Conservation (phyloP, 1,140 invertebrate genomes). For the Armadillidium nasatum region DNA sequence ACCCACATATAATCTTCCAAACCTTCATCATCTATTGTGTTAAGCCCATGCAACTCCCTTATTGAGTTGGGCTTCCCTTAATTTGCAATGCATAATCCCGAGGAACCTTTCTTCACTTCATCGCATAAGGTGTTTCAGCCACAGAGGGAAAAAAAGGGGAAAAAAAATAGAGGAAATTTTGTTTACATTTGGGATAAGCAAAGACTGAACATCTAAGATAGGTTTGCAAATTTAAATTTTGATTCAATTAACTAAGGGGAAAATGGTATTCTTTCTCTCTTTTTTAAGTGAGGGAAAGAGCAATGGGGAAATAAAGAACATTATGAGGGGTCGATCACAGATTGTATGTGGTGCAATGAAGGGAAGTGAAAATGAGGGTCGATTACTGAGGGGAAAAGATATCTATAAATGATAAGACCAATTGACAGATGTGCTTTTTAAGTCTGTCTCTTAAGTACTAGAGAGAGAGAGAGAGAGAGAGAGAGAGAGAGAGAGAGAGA, state of each 20-base stretch:
- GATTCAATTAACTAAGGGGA: constrained; percentile 37
- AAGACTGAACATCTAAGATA: constrained; percentile 41
- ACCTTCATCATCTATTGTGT: too few species aligned
- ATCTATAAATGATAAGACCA: constrained; percentile 5
- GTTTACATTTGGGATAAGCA: constrained; percentile 38
- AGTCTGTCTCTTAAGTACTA: too few species aligned
- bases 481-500: too few species aligned
- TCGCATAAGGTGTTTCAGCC: background rate
- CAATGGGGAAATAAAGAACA: constrained; percentile 9
- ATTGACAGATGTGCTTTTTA: constrained; percentile 10
- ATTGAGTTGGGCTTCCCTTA: too few species aligned
- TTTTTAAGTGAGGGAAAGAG: constrained; percentile 31
- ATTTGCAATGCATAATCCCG: too few species aligned
- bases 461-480: too few species aligned
- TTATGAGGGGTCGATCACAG: constrained; percentile 9
- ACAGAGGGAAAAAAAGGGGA: background rate
- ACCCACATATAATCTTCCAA: too few species aligned
- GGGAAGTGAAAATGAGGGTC: constrained; percentile 3
- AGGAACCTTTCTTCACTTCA: too few species aligned
- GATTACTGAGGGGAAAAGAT: background rate
- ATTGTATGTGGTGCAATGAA: background rate
- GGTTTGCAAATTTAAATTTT: constrained; percentile 44
- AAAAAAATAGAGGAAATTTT: constrained; percentile 20
- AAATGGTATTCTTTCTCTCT: too few species aligned
- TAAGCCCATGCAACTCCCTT: too few species aligned